These are phyloP conservation scores for Lepidocyrtoides sp. DNA, from an alignment of 2,888 invertebrate species.

Conservation along the genomic window DNA sequence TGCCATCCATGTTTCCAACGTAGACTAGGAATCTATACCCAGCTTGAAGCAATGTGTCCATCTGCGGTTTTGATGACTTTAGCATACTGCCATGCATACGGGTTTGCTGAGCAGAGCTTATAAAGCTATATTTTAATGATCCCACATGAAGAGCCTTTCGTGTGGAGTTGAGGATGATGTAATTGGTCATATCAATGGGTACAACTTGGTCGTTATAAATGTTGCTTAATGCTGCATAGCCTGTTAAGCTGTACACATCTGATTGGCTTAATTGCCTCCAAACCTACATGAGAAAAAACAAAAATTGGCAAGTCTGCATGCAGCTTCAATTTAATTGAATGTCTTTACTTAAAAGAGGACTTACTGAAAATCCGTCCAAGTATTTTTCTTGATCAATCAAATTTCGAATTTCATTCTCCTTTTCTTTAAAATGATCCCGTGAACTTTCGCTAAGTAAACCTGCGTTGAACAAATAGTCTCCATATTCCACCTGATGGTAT, in stretches of 20 bases:
- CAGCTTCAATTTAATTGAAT: too few species aligned
- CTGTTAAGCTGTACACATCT: conserved; percentile 20
- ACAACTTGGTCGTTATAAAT: conserved; percentile 11
- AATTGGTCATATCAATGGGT: conserved; percentile 22
- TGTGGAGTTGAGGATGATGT: background rate
- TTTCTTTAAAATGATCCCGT: conserved; percentile 81
- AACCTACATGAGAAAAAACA: background rate
- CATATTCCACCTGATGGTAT: conserved; percentile 86
- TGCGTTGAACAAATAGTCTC: conserved; percentile 86
- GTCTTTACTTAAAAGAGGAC: too few species aligned
- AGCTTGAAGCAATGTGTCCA: conserved; percentile 28
- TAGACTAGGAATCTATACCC: conserved; percentile 13
- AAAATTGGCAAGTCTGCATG: too few species aligned
- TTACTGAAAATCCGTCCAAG: conserved; percentile 80
- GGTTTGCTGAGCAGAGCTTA: background rate
- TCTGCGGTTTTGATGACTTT: background rate
- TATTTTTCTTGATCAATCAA: conserved; percentile 79
- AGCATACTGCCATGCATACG: conserved; percentile 42
- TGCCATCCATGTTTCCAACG: conserved; percentile 43
- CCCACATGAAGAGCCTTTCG: conserved; percentile 63
- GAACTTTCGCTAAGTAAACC: conserved; percentile 85
- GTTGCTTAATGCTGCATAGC: conserved; percentile 41
- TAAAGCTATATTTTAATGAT: background rate
- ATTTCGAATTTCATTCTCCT: conserved; percentile 78
- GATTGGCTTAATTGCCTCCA: background rate